Evolutionary conservation across 1,140 invertebrate species (phyloP), one percentile per base, ranked within the genome.

Genomic region (Philotrypesis tridentata): DNA sequence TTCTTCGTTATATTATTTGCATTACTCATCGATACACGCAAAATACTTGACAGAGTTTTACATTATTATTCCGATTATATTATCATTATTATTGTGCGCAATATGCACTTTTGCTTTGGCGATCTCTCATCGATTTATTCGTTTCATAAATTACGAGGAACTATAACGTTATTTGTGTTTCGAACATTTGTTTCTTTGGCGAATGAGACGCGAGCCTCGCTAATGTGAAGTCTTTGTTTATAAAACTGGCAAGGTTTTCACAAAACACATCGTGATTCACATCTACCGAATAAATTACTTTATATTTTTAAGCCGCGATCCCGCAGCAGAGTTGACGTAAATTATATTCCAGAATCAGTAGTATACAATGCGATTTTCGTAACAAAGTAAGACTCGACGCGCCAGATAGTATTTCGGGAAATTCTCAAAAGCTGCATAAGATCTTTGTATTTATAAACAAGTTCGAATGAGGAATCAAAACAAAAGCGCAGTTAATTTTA

Each of bases 181-280:
- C n/a, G n/a, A n/a, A 8, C 48, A 73, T 37, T 37, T 74, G 63
- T 80, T 75, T 74, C 17, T 27, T 81, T 61, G 33, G 43, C 23
- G 29, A 75, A 68, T 74, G 72, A 71, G 68, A 79, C 31, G 55
- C n/a, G 9, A 61, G 21, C 12, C 5, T 27, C 25, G 37, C 68
- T 76, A 70, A n/a, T n/a, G n/a, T n/a, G n/a, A 81, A 76, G 40
- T 21, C 73, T 76, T 75, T 75, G 79, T 75, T 81, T 77, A 82
- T 61, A 72, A 70, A 77, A 61, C 73, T 48, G 31, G 33, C 48
- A 40, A 75, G 80, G n/a, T 77, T 70, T 82, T 77, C 63, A 23
- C 25, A 33, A 70, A 77, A 82, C 48, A 23, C 0, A 33, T 31
- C 23, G 68, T 78, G 68, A 82, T 77, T 82, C 80, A 78, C 55